A percentile compares a stretch with the other conserved stretches of the same genome.
Conservation (phyloP, 1,140 invertebrate species). For the Papilio xuthus region DNA sequence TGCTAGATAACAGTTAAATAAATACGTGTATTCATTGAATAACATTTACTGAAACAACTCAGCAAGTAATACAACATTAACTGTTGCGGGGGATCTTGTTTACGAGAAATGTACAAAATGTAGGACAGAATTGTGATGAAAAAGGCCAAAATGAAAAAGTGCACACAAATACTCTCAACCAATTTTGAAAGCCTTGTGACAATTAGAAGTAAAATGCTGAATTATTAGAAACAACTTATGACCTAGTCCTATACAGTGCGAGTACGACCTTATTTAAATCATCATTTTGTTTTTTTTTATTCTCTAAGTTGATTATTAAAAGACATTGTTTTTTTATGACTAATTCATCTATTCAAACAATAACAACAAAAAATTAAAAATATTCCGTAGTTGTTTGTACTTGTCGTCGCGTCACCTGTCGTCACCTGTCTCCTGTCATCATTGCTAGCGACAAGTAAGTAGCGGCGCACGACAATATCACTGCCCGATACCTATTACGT, state of each 20-base stretch:
- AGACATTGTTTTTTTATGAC: neutral
- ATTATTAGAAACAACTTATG: too few species aligned
- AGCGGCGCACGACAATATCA: neutral
- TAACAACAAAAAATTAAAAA: neutral
- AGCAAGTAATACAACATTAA: too few species aligned
- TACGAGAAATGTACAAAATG: too few species aligned
- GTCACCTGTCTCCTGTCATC: neutral
- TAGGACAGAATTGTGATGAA: too few species aligned
- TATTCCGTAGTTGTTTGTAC: neutral
- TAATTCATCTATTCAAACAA: neutral
- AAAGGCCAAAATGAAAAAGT: too few species aligned
- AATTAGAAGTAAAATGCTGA: too few species aligned
- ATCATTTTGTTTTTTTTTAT: neutral
- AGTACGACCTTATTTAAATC: neutral
- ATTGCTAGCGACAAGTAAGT: neutral
- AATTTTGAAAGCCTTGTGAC: too few species aligned
- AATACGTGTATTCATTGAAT: neutral
- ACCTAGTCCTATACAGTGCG: neutral
- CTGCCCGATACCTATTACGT: neutral
- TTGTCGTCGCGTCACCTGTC: neutral
- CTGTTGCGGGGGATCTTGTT: too few species aligned
- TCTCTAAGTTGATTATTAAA: neutral
- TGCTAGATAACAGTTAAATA: too few species aligned
- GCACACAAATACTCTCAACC: too few species aligned
- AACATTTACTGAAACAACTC: neutral